phyloP scores from a whole-genome alignment of 2,888 invertebrate species.

The Sipunculus nudus region DNA sequence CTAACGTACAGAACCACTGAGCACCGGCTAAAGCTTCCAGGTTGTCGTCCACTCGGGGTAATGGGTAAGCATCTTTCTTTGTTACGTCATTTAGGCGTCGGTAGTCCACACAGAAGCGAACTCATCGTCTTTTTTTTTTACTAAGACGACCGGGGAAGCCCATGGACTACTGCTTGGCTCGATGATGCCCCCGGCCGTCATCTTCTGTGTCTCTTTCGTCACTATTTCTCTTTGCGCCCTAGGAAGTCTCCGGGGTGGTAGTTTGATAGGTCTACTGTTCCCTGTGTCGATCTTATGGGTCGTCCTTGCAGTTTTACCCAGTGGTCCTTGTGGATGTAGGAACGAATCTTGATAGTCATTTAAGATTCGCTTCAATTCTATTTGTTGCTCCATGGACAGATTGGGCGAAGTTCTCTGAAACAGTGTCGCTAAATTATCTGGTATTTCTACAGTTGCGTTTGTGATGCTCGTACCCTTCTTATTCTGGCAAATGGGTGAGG shows the following conservation, averaged over 20 bases:
- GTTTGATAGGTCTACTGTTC: background rate
- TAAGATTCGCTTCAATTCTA: too few species aligned
- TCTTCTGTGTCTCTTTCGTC: background rate
- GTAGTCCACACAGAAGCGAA: conserved; percentile 34
- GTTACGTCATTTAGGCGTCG: conserved; percentile 30
- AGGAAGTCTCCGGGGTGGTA: background rate
- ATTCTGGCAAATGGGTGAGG: too few species aligned
- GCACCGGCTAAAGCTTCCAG: conserved; percentile 36
- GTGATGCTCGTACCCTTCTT: too few species aligned
- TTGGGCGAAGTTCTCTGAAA: too few species aligned
- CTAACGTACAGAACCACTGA: conserved; percentile 34
- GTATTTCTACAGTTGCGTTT: too few species aligned
- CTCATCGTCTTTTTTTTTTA: conserved; percentile 26
- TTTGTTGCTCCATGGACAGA: too few species aligned
- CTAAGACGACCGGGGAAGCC: conserved; percentile 19
- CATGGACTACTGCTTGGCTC: conserved; percentile 13
- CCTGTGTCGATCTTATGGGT: background rate
- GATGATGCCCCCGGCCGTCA: conserved; percentile 5
- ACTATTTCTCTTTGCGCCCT: background rate
- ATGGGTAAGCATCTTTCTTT: conserved; percentile 29
- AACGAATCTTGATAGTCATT: too few species aligned
- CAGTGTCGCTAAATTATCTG: too few species aligned
- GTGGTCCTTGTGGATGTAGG: too few species aligned
- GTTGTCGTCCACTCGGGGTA: conserved; percentile 26
- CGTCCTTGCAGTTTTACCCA: background rate